A percentile compares a stretch with the other conserved stretches of the same genome.
Conservation (phyloP, 2,797 vertebrate species). For the Cyprinodon diabolis region DNA sequence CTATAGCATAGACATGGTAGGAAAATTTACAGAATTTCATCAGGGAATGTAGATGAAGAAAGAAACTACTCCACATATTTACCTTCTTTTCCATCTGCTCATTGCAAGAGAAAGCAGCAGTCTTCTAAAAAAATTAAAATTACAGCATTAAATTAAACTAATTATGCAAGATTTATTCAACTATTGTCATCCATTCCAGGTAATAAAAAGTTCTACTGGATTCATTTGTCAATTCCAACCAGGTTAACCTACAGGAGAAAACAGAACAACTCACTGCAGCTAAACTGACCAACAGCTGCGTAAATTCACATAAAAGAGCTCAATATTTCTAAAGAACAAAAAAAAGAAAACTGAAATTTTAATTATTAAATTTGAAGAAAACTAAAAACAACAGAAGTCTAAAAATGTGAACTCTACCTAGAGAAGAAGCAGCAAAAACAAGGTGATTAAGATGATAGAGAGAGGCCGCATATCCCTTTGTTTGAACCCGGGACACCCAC, state of each 20-base stretch:
- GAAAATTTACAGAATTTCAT: background rate
- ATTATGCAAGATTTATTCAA: background rate
- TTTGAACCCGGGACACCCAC: constrained; percentile 60
- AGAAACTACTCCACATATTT: background rate
- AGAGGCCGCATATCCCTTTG: constrained; percentile 76
- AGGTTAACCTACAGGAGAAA: constrained; percentile 88
- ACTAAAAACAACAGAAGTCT: too few relatives aligned
- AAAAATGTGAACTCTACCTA: too few relatives aligned
- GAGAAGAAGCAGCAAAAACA: too few relatives aligned
- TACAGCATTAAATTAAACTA: background rate
- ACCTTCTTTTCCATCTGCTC: constrained; percentile 2
- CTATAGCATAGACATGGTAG: background rate
- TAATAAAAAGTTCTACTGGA: too few relatives aligned
- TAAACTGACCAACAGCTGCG: too few relatives aligned
- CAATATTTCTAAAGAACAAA: background rate
- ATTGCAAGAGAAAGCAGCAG: background rate
- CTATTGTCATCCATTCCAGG: too few relatives aligned
- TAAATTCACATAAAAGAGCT: background rate
- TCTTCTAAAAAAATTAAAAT: background rate
- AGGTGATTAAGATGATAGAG: background rate
- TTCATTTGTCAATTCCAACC: constrained; percentile 98
- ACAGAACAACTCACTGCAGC: background rate
- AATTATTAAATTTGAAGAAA: too few relatives aligned
- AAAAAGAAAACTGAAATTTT: background rate
- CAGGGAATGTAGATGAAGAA: background rate